These are phyloP conservation scores for Nezara viridula DNA, from an alignment of 2,888 invertebrate species.

Conservation along the genomic window DNA sequence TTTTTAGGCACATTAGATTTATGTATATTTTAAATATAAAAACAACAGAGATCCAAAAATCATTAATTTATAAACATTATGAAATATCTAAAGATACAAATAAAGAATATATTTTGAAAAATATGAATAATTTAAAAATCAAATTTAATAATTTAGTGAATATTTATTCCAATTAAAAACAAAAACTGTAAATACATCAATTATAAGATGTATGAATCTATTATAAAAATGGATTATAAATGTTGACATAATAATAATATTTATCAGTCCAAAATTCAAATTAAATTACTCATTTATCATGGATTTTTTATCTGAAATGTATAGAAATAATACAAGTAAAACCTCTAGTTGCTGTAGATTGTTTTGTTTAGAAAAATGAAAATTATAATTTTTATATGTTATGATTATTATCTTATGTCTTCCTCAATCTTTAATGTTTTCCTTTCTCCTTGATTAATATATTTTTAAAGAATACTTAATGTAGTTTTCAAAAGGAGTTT, in stretches of 20 bases:
- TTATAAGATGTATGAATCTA: neutral
- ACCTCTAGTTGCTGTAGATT: conserved; percentile 14
- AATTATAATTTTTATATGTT: neutral
- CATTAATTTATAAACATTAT: neutral
- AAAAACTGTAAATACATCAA: neutral
- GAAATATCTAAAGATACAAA: neutral
- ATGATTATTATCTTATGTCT: neutral
- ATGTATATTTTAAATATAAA: neutral
- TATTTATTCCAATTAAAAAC: neutral
- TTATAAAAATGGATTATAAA: neutral
- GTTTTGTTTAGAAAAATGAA: conserved; percentile 6
- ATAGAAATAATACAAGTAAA: neutral
- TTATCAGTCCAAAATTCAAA: neutral
- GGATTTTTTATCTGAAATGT: neutral
- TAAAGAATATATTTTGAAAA: neutral
- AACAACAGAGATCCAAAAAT: neutral
- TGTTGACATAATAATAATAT: neutral
- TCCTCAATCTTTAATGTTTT: neutral
- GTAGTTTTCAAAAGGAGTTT: neutral
- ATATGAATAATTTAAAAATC: neutral
- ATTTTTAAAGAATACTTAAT: neutral
- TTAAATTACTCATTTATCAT: neutral
- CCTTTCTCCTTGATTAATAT: neutral
- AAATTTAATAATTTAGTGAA: neutral
- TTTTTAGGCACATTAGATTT: too few species aligned